phyloP scores from a whole-genome alignment of 2,797 vertebrate species.

The Peromyscus aztecus region DNA sequence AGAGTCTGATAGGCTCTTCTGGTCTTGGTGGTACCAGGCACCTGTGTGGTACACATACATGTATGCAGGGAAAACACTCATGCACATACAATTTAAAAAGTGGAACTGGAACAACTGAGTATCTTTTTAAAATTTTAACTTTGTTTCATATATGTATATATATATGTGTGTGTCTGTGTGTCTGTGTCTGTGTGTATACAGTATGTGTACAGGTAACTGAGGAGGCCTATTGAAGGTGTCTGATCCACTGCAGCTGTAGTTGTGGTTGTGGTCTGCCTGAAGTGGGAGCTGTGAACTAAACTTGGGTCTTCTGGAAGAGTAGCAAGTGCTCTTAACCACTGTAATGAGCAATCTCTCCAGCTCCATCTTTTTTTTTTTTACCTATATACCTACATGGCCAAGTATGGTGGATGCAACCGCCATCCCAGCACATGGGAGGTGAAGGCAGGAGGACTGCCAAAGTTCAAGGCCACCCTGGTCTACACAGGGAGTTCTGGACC shows the following conservation, averaged over 20 bases:
- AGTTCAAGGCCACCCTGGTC: not conserved
- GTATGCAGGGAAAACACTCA: not conserved
- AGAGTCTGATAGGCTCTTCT: not conserved
- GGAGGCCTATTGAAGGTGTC: not conserved
- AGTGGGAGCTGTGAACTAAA: not conserved
- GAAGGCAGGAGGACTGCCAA: not conserved
- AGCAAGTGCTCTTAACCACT: not conserved
- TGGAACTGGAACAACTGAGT: not conserved
- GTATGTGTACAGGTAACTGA: not conserved
- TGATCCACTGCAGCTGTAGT: not conserved
- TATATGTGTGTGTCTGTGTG: too few relatives aligned
- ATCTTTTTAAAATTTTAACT: not conserved
- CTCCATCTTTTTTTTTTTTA: not conserved
- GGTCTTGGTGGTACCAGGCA: not conserved
- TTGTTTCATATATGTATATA: not conserved
- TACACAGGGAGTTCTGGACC: not conserved
- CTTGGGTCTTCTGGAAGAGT: not conserved
- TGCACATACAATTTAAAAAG: not conserved
- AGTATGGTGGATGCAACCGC: not conserved
- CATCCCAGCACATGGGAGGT: not conserved
- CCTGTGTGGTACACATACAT: not conserved
- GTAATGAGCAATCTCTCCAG: not conserved
- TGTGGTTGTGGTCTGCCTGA: not conserved
- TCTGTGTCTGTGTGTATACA: not conserved
- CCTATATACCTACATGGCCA: not conserved